These are phyloP conservation scores for Crocuta crocuta DNA, from an alignment of 2,113 vertebrate genomes.

Conservation along the genomic window DNA sequence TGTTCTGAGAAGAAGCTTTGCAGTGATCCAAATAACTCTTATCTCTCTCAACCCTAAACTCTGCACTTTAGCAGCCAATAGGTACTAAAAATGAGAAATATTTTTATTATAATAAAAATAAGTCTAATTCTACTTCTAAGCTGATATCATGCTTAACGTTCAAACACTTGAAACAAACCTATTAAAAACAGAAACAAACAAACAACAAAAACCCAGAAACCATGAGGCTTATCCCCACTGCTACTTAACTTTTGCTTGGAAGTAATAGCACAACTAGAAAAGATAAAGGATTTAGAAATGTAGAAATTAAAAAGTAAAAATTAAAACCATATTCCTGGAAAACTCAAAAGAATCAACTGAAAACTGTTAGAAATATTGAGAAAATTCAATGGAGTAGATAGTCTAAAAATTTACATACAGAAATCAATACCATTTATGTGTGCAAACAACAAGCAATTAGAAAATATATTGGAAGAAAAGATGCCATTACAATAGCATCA, in stretches of 20 bases:
- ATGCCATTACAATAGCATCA: not conserved
- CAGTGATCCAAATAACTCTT: not conserved
- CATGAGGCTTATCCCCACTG: not conserved
- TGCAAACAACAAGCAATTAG: not conserved
- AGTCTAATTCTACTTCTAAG: not conserved
- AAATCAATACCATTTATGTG: not conserved
- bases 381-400: not conserved
- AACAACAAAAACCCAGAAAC: not conserved
- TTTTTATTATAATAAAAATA: not conserved
- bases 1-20: not conserved
- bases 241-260: not conserved
- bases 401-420: not conserved
- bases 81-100: not conserved
- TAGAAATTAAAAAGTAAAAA: not conserved
- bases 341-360: not conserved
- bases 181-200: not conserved
- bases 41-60: not conserved
- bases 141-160: not conserved
- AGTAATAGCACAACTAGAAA: not conserved
- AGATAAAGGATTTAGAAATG: not conserved
- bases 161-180: not conserved
- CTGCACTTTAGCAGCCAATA: not conserved
- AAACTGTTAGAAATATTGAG: not conserved
- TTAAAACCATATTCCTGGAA: not conserved
- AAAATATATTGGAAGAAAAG: not conserved